These are phyloP conservation scores for Agrochola macilenta DNA, from an alignment of 2,888 invertebrate species.

Conservation along the genomic window DNA sequence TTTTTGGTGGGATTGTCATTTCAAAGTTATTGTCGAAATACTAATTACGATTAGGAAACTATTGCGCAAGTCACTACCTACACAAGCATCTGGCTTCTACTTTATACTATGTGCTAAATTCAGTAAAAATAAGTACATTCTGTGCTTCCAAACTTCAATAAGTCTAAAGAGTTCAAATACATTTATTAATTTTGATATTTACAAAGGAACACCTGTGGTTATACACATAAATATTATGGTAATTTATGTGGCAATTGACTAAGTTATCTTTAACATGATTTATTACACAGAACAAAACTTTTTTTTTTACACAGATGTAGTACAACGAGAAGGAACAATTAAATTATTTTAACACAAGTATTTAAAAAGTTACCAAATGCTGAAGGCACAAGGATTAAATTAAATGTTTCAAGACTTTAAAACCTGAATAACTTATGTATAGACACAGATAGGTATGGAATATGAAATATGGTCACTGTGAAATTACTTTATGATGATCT, in stretches of 20 bases:
- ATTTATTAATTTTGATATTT: slow-evolving; percentile 59
- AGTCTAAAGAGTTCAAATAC: slow-evolving; percentile 44
- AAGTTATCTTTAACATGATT: slow-evolving; percentile 36
- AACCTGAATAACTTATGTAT: slow-evolving; percentile 6
- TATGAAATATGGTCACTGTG: slow-evolving; percentile 24
- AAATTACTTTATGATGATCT: slow-evolving; percentile 37
- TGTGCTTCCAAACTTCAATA: slow-evolving; percentile 64
- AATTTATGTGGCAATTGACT: slow-evolving; percentile 56
- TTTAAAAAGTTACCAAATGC: slow-evolving; percentile 30
- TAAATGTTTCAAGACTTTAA: slow-evolving; percentile 9
- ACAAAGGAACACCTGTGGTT: slow-evolving; percentile 57
- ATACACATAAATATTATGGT: slow-evolving; percentile 37
- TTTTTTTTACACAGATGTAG: slow-evolving; percentile 10
- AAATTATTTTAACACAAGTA: slow-evolving; percentile 23
- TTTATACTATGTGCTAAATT: slow-evolving; percentile 69
- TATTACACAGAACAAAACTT: slow-evolving; percentile 6
- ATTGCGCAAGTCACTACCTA: slow-evolving; percentile 72
- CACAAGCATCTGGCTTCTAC: slow-evolving; percentile 69
- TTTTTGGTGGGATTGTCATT: slow-evolving; percentile 77
- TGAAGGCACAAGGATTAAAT: slow-evolving; percentile 26
- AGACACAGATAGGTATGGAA: slow-evolving; percentile 35
- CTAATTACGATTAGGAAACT: slow-evolving; percentile 59
- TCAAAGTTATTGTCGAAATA: slow-evolving; percentile 77
- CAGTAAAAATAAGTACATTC: slow-evolving; percentile 68
- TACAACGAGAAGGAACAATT: not conserved